Evolutionary conservation across 2,888 invertebrate genomes (phyloP), one percentile per base, ranked within the genome.

Genomic region (Euplagia quadripunctaria): DNA sequence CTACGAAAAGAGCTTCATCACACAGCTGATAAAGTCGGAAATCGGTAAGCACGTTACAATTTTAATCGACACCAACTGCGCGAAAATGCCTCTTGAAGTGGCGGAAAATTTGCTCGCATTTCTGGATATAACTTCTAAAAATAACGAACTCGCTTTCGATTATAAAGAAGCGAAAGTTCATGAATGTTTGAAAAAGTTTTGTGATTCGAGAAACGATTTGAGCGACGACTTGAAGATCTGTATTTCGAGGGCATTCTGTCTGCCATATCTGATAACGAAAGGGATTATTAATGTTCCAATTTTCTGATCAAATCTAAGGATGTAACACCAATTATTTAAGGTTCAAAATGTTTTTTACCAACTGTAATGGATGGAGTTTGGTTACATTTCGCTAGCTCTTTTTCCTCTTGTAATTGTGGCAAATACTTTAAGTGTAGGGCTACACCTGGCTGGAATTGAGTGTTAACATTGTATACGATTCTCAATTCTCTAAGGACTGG

Each of bases 41-140:
- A 94, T 97, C 80, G 96, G 96, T 77, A 94, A 94, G 84, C 96
- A 95, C 79, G 81, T 97, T 4, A 90, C 92, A 0, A 94, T 93
- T 20, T 89, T 97, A 58, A 88, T 96, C 1, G 94, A 96, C 46
- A 94, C 96, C 0, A 96, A 95, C 76, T 92, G 93, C 76, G 92
- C 92, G 0, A 95, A 94, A 83, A 91, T 96, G 88, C 96, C 96
- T 0, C 79, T 92, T 1, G 94, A 96, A 73, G 95, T 96, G 1
- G 92, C 96, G 0, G 94, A 95, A 80, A 97, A 97, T 85, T 86
- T 96, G 8, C 78, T 96, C 0, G 94, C 96, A 1, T 94, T 96
- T 68, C 85, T 96, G 1, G 93, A 95, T 66, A 92, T 95, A 11
- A 93, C 96, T 0, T 88, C 93, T 7, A 95, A 95, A 78, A 91